A percentile compares a stretch with the other conserved stretches of the same genome.
Evolutionary conservation across 2,113 vertebrate genomes (phyloP).

Genomic region (Pachycephala philippinensis): DNA sequence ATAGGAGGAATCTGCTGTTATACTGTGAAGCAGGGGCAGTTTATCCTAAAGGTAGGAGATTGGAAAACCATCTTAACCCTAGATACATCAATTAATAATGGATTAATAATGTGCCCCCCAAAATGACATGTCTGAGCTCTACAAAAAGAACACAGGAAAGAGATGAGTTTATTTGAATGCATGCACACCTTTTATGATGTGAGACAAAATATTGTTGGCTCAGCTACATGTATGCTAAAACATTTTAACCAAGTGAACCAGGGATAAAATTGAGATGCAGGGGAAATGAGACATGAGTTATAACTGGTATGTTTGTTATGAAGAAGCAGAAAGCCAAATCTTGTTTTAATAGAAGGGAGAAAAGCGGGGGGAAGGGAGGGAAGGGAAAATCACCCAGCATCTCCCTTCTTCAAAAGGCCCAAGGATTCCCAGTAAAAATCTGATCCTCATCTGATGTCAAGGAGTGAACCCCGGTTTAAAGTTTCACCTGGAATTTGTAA

Average conservation of each 20-base stretch:
- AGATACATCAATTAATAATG: not conserved
- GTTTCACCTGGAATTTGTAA: not conserved
- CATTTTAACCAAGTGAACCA: not conserved
- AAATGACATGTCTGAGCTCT: not conserved
- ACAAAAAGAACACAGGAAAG: not conserved
- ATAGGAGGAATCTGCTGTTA: not conserved
- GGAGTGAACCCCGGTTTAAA: not conserved
- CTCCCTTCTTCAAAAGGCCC: not conserved
- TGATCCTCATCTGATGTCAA: not conserved
- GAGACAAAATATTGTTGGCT: not conserved
- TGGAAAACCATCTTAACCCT: not conserved
- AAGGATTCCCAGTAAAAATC: not conserved
- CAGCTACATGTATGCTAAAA: not conserved
- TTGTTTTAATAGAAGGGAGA: not conserved
- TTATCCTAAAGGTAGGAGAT: not conserved
- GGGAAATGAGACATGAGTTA: not conserved
- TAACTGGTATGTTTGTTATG: not conserved
- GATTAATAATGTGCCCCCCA: not conserved
- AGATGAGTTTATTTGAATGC: not conserved
- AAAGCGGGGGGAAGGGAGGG: fast-evolving
- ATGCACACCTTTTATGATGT: not conserved
- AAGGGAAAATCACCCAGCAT: not conserved
- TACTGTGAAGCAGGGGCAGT: not conserved
- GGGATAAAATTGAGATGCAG: not conserved
- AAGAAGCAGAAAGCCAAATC: not conserved